phyloP scores from a whole-genome alignment of 2,113 vertebrate species.

The Brienomyrus brachyistius region DNA sequence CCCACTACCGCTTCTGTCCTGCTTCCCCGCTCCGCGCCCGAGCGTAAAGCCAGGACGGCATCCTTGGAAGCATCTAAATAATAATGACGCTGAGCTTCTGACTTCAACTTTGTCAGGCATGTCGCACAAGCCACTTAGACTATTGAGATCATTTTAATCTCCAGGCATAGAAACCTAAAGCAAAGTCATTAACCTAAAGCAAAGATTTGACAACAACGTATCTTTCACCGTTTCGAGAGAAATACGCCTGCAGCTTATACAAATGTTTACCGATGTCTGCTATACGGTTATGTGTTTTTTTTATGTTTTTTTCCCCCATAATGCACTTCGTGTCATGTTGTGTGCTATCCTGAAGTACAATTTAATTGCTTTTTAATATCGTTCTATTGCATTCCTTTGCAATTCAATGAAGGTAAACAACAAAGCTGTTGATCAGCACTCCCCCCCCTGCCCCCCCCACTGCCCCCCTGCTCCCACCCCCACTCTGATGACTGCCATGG shows the following conservation, averaged over 20 bases:
- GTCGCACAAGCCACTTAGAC: not conserved
- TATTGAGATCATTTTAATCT: not conserved
- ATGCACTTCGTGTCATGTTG: not conserved
- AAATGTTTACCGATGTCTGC: not conserved
- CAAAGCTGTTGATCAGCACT: not conserved
- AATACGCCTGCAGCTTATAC: not conserved
- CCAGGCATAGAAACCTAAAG: not conserved
- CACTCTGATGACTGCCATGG: not conserved
- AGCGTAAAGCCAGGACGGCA: no score
- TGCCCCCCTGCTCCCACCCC: not conserved
- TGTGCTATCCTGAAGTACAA: not conserved
- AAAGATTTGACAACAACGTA: not conserved
- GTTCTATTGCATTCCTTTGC: not conserved
- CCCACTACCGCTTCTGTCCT: no score
- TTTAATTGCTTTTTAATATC: not conserved
- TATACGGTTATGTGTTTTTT: not conserved
- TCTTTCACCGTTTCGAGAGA: not conserved
- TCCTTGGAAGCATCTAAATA: not conserved
- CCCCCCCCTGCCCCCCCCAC: not conserved
- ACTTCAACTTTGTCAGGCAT: not conserved
- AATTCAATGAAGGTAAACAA: not conserved
- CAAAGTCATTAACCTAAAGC: not conserved
- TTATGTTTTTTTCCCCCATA: not conserved
- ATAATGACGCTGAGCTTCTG: not conserved
- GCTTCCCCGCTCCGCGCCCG: no score